A percentile compares a stretch with the other conserved stretches of the same genome.
phyloP scores from a whole-genome alignment of 2,113 vertebrate genomes.

The Acanthisitta chloris region DNA sequence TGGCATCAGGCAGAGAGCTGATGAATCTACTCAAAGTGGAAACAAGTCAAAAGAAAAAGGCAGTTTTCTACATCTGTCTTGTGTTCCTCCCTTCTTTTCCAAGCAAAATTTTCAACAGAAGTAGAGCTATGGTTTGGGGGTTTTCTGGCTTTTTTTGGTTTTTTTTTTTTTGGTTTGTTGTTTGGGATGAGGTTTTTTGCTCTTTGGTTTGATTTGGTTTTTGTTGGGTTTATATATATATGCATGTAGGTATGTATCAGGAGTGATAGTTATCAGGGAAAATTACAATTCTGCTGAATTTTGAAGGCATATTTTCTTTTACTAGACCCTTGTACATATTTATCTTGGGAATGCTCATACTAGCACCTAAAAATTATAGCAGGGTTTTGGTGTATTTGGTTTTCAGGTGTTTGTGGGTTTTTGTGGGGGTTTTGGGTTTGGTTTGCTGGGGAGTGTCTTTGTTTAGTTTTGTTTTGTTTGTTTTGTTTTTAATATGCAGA shows the following conservation, averaged over 20 bases:
- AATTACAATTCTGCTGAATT: neutral
- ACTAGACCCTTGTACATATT: neutral
- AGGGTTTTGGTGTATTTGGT: neutral
- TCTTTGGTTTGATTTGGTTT: too few species aligned
- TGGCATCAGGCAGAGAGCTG: neutral
- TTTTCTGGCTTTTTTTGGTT: too few species aligned
- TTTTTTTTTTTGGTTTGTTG: neutral
- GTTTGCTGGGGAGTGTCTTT: too few species aligned
- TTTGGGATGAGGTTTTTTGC: neutral
- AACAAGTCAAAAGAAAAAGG: neutral
- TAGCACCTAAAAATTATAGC: neutral
- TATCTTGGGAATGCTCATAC: neutral
- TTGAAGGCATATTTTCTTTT: neutral
- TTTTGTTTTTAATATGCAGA: neutral
- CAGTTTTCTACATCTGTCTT: neutral
- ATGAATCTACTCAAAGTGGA: neutral
- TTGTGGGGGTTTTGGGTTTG: neutral
- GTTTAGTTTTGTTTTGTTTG: too few species aligned
- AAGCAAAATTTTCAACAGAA: neutral
- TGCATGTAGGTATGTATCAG: too few species aligned
- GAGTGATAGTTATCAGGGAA: neutral
- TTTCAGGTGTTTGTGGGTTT: too few species aligned
- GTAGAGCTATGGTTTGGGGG: fast-evolving
- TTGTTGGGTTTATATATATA: too few species aligned
- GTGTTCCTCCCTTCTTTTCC: neutral